phyloP scores from a whole-genome alignment of 2,797 vertebrate species.

The Melanotaenia parkinsoni region DNA sequence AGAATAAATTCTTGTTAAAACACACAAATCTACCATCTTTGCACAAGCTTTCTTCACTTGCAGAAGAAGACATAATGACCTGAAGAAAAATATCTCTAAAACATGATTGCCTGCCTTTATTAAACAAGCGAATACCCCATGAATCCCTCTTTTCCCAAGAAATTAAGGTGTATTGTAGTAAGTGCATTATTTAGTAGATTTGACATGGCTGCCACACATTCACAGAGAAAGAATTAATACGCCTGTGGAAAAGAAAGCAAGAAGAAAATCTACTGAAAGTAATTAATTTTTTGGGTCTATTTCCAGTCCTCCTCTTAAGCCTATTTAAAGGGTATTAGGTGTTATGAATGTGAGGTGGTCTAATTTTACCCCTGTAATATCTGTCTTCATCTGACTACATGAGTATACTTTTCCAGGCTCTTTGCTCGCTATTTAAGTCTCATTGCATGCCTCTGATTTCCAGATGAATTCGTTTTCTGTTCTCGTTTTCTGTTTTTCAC shows the following conservation, averaged over 20 bases:
- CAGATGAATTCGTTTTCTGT: slow-evolving; percentile 30
- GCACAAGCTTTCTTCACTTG: neutral
- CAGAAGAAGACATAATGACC: slow-evolving; percentile 27
- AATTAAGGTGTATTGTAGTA: slow-evolving; percentile 77
- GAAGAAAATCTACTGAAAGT: slow-evolving; percentile 70
- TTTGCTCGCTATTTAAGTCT: slow-evolving; percentile 73
- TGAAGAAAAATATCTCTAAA: slow-evolving; percentile 36
- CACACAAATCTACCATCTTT: neutral
- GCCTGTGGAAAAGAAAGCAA: slow-evolving; percentile 79
- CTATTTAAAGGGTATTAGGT: slow-evolving; percentile 86
- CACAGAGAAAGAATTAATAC: slow-evolving; percentile 72
- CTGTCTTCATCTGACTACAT: slow-evolving; percentile 80
- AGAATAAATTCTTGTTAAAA: neutral
- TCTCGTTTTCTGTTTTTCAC: slow-evolving; percentile 9
- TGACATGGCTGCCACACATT: slow-evolving; percentile 76
- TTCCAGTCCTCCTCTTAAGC: slow-evolving; percentile 83
- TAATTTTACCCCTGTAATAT: slow-evolving; percentile 85
- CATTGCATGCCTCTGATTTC: slow-evolving; percentile 58
- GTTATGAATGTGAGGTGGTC: slow-evolving; percentile 86
- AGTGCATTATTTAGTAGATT: slow-evolving; percentile 86
- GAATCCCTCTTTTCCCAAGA: slow-evolving; percentile 55
- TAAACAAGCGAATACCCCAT: slow-evolving; percentile 42
- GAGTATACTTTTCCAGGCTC: slow-evolving; percentile 77
- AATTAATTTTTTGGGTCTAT: slow-evolving; percentile 81
- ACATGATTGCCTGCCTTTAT: slow-evolving; percentile 34